Conservation (phyloP, 2,113 vertebrate genomes). For the Aphyosemion australe region DNA sequence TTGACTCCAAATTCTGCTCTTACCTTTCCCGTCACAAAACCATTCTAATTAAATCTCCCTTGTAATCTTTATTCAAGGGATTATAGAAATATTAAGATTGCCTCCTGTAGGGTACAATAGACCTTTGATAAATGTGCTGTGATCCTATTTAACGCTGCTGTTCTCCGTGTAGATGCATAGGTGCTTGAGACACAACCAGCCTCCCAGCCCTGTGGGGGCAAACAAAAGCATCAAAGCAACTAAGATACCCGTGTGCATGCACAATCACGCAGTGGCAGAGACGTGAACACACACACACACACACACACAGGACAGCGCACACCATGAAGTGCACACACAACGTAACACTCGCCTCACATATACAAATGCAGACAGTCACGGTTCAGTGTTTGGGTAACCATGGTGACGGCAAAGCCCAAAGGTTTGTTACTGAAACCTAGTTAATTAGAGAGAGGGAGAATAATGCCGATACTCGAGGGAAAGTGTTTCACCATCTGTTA, state of each 20-base stretch:
- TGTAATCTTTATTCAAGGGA: constrained; percentile 45
- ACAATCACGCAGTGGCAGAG: constrained; percentile 43
- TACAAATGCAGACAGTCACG: constrained; percentile 53
- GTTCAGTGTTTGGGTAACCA: constrained; percentile 78
- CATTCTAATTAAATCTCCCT: constrained; percentile 9
- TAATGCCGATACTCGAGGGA: constrained; percentile 68
- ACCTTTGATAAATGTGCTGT: constrained; percentile 44
- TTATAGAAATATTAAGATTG: constrained; percentile 36
- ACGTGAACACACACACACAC: constrained; percentile 17
- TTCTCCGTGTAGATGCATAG: constrained; percentile 33
- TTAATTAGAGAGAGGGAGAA: constrained; percentile 73
- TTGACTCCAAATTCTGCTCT: constrained; percentile 22
- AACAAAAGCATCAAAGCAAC: constrained; percentile 63
- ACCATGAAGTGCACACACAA: constrained; percentile 19
- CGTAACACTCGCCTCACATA: constrained; percentile 21
- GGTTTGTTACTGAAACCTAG: constrained; percentile 83
- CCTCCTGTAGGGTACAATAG: constrained; percentile 38
- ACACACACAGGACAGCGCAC: background rate
- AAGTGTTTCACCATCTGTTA: constrained; percentile 79
- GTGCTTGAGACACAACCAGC: constrained; percentile 49
- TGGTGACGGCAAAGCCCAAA: constrained; percentile 80
- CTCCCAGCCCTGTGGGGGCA: constrained; percentile 30
- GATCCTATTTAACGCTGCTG: constrained; percentile 33
- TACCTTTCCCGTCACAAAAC: constrained; percentile 9
- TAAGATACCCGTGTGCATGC: constrained; percentile 62